Conservation (phyloP, 2,113 vertebrate species). For the Charadrius vociferus region DNA sequence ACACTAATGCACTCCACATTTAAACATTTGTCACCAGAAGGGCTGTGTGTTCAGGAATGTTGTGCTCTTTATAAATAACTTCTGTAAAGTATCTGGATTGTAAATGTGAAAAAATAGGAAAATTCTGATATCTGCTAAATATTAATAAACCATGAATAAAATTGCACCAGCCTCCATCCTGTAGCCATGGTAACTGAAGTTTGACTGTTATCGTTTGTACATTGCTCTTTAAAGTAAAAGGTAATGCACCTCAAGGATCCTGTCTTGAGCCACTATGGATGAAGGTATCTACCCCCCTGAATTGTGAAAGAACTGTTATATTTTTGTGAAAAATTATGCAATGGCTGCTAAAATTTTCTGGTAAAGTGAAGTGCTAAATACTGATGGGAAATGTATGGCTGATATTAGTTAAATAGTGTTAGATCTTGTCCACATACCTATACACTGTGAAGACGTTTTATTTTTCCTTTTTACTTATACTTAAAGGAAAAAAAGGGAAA, state of each 20-base stretch:
- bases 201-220: background rate
- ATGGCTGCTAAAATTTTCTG: background rate
- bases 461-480: background rate
- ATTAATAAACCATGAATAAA: constrained; percentile 12
- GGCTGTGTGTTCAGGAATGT: constrained; percentile 49
- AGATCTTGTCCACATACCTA: background rate
- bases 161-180: background rate
- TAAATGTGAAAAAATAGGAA: background rate
- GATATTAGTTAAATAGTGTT: background rate
- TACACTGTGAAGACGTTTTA: background rate
- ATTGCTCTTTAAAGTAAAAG: background rate
- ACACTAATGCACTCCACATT: constrained; percentile 64
- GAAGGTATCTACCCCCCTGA: background rate
- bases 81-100: background rate
- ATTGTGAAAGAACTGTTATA: background rate
- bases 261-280: background rate
- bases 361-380: background rate
- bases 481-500: background rate
- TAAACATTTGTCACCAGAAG: constrained; percentile 62
- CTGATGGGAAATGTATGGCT: background rate
- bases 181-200: background rate
- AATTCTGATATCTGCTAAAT: constrained; percentile 18
- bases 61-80: constrained; percentile 59
- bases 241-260: background rate
- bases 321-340: background rate